Conservation (phyloP, 2,113 vertebrate genomes). For the Syngnathus scovelli region DNA sequence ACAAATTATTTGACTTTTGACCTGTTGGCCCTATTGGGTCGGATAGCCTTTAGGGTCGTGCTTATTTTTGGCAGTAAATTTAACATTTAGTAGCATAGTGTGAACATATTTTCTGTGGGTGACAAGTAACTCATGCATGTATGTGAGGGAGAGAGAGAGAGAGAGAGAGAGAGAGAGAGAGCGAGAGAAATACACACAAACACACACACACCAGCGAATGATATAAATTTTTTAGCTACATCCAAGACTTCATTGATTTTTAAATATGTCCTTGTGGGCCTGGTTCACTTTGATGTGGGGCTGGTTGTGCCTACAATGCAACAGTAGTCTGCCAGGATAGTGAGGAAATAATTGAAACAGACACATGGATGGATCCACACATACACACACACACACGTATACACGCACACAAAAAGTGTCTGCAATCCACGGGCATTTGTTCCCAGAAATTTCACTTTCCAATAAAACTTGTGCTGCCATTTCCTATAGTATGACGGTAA, state of each 20-base stretch:
- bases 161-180: neutral
- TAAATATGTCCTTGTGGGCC: constrained; percentile 57
- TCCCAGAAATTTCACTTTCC: constrained; percentile 1
- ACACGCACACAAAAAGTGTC: neutral
- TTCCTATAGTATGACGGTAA: neutral
- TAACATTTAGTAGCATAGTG: neutral
- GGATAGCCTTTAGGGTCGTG: neutral
- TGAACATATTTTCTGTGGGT: neutral
- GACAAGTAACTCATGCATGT: constrained; percentile 18
- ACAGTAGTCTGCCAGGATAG: constrained; percentile 23
- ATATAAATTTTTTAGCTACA: constrained; percentile 55
- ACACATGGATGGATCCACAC: constrained; percentile 21
- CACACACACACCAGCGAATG: constrained; percentile 27
- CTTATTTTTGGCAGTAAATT: neutral
- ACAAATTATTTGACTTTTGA: neutral
- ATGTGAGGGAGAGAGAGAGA: constrained; percentile 13
- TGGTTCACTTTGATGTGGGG: constrained; percentile 57
- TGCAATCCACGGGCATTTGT: constrained; percentile 14
- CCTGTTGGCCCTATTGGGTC: neutral
- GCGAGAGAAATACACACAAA: neutral
- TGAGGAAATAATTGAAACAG: constrained; percentile 42
- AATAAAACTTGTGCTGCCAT: neutral
- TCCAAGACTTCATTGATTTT: constrained; percentile 60
- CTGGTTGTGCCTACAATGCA: constrained; percentile 51
- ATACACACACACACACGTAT: neutral